Base-by-base conservation (phyloP, 2,888 invertebrate genomes). In the Frankliniella intonsa region DNA sequence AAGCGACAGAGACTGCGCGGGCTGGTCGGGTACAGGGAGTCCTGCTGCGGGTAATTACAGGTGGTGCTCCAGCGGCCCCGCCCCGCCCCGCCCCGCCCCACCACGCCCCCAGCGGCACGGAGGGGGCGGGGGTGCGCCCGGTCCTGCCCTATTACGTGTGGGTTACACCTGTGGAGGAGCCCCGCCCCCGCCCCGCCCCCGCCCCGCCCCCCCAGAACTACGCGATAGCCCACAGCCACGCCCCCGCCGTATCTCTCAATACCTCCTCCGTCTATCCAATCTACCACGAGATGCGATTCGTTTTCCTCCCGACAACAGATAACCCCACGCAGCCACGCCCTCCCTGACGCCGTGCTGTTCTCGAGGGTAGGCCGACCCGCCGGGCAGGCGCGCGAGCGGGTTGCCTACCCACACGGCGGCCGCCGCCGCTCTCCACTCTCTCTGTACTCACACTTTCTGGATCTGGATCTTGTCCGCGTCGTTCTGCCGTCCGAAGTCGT, bases 381-480 rank as follows among this genome's bases (percentile, higher is more conserved):
- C 38, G 38, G 3, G 38, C 38, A 38, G 38, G 38, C 38, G 38
- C 5, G 38, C 38, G 38, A 5, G 5, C 38, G 38, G 3, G 38
- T 38, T 38, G 38, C 38, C 38, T 38, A 38, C 38, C 38, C 38
- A 5, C 38, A 2, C 38, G 38, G 38, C 38, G 38, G 3, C 38
- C 38, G 38, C 38, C 38, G 38, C 38, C 38, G 38, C 38, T 38
- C 38, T 38, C 38, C n/a, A n/a, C n/a, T n/a, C n/a, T n/a, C n/a
- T n/a, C n/a, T n/a, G n/a, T 87, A 94, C 97, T 96, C 91, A 97
- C 97, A 97, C 91, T 94, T 98, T 98, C 88, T 97, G 96, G 90
- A 98, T 98, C 91, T 97, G 97, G 87, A 98, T 96, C 91, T 97
- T 97, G 89, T 97, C 97, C 83, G 95, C 95, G 88, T 97, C 97